Percentiles rank a stretch among this genome's conserved stretches.
Conservation (phyloP, 2,888 invertebrate genomes). For the Melolontha melolontha region DNA sequence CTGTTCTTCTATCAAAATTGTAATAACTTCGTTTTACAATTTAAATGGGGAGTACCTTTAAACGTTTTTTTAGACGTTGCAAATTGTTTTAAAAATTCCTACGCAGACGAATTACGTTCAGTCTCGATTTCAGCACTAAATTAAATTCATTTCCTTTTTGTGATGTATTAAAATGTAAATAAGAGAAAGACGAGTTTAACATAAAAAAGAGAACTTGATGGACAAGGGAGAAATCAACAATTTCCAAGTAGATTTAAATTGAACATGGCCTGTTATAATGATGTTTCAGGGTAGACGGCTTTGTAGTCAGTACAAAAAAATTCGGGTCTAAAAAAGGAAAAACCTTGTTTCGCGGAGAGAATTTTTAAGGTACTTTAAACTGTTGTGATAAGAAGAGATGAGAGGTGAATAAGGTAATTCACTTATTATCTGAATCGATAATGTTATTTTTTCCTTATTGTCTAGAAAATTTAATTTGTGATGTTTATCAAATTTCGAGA, state of each 20-base stretch:
- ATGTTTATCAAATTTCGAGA: no score
- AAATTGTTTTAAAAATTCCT: no score
- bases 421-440: no score
- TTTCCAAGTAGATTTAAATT: slow-evolving; percentile 25
- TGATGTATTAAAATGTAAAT: slow-evolving; percentile 27
- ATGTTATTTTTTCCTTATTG: no score
- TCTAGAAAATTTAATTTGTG: no score
- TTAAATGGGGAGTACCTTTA: no score
- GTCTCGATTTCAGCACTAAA: slow-evolving; percentile 5
- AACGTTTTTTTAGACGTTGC: no score
- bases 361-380: slow-evolving; percentile 18
- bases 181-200: slow-evolving; percentile 9
- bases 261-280: slow-evolving; percentile 1
- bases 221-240: not conserved
- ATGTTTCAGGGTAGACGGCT: not conserved
- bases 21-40: no score
- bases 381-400: slow-evolving; percentile 2
- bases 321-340: slow-evolving; percentile 4
- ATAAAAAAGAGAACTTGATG: slow-evolving; percentile 14
- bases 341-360: not conserved
- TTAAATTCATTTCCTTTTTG: slow-evolving; percentile 24
- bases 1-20: no score
- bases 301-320: slow-evolving; percentile 5
- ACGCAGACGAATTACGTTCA: not conserved
- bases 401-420: no score